These are phyloP conservation scores for Scopus umbretta DNA, from an alignment of 2,113 vertebrate species.

Conservation along the genomic window DNA sequence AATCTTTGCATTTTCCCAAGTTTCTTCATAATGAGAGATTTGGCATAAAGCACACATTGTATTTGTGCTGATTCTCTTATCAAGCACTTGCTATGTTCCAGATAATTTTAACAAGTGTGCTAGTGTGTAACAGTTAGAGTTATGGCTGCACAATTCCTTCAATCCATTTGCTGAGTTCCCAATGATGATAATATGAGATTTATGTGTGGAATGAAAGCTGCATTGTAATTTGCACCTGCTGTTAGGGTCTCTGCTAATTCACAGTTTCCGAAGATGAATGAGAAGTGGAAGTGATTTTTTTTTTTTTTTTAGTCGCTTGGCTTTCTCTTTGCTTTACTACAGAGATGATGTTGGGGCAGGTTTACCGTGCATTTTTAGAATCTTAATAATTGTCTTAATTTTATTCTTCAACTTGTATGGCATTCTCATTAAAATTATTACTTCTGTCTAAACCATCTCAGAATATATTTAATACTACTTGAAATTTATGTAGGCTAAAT, in stretches of 20 bases:
- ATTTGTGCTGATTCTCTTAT: conserved; percentile 14
- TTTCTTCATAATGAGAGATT: conserved; percentile 23
- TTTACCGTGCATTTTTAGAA: neutral
- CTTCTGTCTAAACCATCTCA: neutral
- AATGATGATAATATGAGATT: neutral
- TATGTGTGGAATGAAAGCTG: neutral
- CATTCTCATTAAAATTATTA: neutral
- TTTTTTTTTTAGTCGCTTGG: neutral
- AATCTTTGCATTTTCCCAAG: neutral
- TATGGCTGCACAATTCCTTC: neutral
- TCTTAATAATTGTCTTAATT: neutral
- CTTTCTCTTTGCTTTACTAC: neutral
- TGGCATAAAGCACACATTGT: neutral
- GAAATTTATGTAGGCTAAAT: neutral
- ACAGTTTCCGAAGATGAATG: neutral
- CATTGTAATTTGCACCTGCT: neutral
- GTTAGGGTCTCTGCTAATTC: neutral
- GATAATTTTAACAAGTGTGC: conserved; percentile 34
- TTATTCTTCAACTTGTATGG: neutral
- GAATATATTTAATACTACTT: neutral
- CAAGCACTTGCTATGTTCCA: neutral
- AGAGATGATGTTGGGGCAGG: neutral
- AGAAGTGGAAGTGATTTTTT: neutral
- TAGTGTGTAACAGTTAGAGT: neutral
- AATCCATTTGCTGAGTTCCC: neutral